phyloP scores from a whole-genome alignment of 2,888 invertebrate species.

The Elysia crispata region DNA sequence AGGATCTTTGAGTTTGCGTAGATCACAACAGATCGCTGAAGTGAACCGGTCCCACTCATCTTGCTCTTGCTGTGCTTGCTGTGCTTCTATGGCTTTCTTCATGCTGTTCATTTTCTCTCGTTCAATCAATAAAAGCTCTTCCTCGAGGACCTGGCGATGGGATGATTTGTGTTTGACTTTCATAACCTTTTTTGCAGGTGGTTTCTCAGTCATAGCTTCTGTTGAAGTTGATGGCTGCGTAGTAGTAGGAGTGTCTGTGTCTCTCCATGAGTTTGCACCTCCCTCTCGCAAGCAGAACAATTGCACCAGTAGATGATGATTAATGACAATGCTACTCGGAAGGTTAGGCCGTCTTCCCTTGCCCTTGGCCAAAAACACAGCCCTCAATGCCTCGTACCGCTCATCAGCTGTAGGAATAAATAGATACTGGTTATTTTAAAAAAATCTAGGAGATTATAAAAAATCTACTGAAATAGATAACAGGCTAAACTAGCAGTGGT shows the following conservation, averaged over 20 bases:
- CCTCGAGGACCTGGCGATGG: neutral
- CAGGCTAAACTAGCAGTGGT: too few species aligned
- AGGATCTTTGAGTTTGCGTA: slow-evolving; percentile 23
- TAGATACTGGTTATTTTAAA: too few species aligned
- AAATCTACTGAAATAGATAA: too few species aligned
- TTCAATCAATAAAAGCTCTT: neutral
- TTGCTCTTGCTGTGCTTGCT: slow-evolving; percentile 24
- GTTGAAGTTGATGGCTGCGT: neutral
- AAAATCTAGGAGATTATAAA: too few species aligned
- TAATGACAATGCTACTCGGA: too few species aligned
- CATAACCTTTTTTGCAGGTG: slow-evolving; percentile 13
- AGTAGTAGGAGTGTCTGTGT: neutral
- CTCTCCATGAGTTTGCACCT: too few species aligned
- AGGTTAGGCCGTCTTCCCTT: too few species aligned
- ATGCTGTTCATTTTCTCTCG: slow-evolving; percentile 20
- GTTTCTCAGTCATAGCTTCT: slow-evolving; percentile 19
- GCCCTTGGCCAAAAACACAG: too few species aligned
- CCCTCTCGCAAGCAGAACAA: too few species aligned
- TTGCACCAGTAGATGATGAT: too few species aligned
- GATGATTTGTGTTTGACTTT: neutral
- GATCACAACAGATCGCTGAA: slow-evolving; percentile 23
- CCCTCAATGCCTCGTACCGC: too few species aligned
- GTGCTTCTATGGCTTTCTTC: slow-evolving; percentile 25
- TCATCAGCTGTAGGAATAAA: too few species aligned
- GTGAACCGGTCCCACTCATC: slow-evolving; percentile 23